Base-by-base conservation (phyloP, 2,113 vertebrate species). In the Ceyx cyanopectus region DNA sequence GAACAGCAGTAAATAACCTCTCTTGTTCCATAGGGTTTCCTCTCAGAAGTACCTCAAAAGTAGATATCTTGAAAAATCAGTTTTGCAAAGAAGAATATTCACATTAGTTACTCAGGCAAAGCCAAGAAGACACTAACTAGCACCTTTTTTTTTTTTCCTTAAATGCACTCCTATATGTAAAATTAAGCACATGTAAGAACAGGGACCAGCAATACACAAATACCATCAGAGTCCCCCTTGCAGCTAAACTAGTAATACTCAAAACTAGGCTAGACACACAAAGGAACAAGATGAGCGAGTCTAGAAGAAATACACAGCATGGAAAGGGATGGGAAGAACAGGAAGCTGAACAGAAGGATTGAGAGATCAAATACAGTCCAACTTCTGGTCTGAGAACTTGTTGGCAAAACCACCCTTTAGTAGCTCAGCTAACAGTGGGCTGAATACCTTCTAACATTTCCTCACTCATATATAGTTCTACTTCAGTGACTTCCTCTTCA, bases 111-210 rank as follows among this genome's bases (percentile, higher is more conserved):
- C 91, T 80, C 91, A 93, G 93, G 91, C 91, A 87, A 94, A 96
- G 92, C 89, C 93, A 96, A 94, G 92, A 92, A 92, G 81, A 95
- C 92, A 96, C 89, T 93, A 96, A 92, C 95, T 96, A 96, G 95
- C 94, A 96, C 94, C 95, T 96, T 60, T 75, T 82, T 67, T 87
- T 54, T 63, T 73, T 84, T 72, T 85, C 18, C 77, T 93, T 96
- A 95, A 95, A 93, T 17, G 6, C 91, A 93, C 85, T 92, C 89
- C 78, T 95, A 85, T 87, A 70, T 14, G 48, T 68, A 95, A 95
- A 91, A 77, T 63, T 78, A 94, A 92, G 91, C 91, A 94, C 92
- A 94, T 20, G 29, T 48, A 95, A 93, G 84, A 85, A 70, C 75
- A 69, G 91, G 81, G 87, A 93, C 85, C 79, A 96, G 89, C 92